These are phyloP conservation scores for Odontophorus gujanensis DNA, from an alignment of 2,113 vertebrate species.

Conservation along the genomic window DNA sequence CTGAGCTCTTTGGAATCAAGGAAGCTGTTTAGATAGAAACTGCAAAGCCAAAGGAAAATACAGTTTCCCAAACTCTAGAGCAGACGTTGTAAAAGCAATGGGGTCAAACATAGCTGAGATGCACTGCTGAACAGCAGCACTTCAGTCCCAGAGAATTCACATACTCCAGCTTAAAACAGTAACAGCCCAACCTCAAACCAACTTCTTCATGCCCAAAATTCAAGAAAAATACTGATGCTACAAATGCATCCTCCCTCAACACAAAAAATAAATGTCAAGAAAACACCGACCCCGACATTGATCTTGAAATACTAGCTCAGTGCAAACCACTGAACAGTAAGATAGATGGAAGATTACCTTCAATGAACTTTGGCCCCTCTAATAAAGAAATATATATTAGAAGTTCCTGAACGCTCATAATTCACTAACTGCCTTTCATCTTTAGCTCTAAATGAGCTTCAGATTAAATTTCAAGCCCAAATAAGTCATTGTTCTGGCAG, in stretches of 20 bases:
- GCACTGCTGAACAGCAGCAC: accelerated
- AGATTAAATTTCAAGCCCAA: background rate
- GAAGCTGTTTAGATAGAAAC: background rate
- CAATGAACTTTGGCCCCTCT: background rate
- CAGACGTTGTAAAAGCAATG: accelerated
- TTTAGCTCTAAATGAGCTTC: background rate
- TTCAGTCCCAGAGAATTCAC: background rate
- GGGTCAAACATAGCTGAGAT: background rate
- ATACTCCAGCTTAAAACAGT: background rate
- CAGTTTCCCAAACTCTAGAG: background rate
- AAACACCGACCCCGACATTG: background rate
- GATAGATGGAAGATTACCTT: background rate
- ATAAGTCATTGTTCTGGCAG: background rate
- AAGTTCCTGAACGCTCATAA: background rate
- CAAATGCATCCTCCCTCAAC: background rate
- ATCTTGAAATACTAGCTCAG: background rate
- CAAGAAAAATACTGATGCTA: background rate
- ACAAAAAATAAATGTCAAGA: background rate
- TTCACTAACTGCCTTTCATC: background rate
- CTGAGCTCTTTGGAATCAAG: background rate
- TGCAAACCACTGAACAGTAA: background rate
- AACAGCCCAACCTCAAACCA: background rate
- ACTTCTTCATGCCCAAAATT: background rate
- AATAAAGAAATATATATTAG: accelerated
- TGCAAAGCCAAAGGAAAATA: background rate